Evolutionary conservation across 2,888 invertebrate genomes (phyloP), one percentile per base, ranked within the genome.

Genomic region (Maniola hyperantus): DNA sequence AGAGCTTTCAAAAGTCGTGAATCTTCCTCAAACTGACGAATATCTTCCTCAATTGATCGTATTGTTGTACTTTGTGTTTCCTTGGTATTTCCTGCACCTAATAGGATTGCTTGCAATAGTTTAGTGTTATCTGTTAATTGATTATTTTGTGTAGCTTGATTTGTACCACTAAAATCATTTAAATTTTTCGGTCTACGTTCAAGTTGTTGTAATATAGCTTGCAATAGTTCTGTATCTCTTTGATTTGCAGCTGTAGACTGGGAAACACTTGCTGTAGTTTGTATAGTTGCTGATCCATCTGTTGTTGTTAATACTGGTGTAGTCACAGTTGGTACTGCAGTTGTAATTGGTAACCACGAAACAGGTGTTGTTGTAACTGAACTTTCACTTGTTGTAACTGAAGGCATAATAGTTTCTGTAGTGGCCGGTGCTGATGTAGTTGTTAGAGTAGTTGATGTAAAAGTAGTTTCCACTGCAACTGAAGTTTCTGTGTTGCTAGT

Each of bases 21-120:
- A 67, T 93, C 92, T 78, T 92, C 88, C 76, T 92, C 88, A 73
- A 89, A 89, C 69, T 91, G 90, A 64, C 82, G 84, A 13, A 93
- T 83, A 66, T 92, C 93, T 33, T 91, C 91, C 77, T 92, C 86
- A 64, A 92, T 81, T 39, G 90, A 88, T 13, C 89, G 83, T 11
- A 78, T 69, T 57, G 90, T 89, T 18, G 86, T 84, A 15, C 83
- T 80, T 74, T 82, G 82, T 68, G 77, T 83, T 71, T 36, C 20
- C 18, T 78, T 73, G 64, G 80, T 64, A 51, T 76, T 75, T 54
- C 75, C 79, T 7, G 79, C 79, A 54, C 80, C 82, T n/a, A 81
- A 78, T 48, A 91, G 77, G 63, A 90, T 74, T 36, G 87, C 83
- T 80, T 89, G 85, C 61, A 91, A 76, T 68, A 90, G 75, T 70